Conservation (phyloP, 2,888 invertebrate genomes). For the Proisotoma minuta region DNA sequence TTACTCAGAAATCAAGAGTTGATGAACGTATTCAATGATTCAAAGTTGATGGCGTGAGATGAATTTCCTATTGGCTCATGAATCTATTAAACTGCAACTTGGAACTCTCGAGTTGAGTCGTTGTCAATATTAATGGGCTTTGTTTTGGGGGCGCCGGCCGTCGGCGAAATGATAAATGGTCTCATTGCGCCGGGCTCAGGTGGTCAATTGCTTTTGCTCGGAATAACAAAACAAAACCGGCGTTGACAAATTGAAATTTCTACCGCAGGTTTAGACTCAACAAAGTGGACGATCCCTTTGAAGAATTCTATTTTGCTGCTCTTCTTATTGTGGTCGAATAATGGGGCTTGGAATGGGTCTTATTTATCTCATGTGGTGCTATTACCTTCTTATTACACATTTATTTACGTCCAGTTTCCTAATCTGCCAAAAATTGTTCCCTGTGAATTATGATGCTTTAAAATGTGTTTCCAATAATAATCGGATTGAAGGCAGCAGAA, state of each 20-base stretch:
- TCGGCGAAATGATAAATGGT: conserved; percentile 47
- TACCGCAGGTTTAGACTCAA: not conserved
- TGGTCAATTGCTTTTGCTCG: conserved; percentile 46
- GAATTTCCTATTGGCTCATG: conserved; percentile 26
- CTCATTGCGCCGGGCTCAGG: conserved; percentile 46
- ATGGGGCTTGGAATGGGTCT: not conserved
- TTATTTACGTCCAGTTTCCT: not conserved
- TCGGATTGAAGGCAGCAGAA: too few species aligned
- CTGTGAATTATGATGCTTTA: not conserved
- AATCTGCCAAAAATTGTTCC: not conserved
- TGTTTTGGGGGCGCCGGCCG: conserved; percentile 5
- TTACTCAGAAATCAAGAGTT: not conserved
- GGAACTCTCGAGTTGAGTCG: not conserved
- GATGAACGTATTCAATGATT: conserved; percentile 15
- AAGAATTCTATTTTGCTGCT: too few species aligned
- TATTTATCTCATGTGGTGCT: not conserved
- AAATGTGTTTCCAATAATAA: too few species aligned
- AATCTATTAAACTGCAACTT: conserved; percentile 37
- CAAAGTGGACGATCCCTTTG: too few species aligned
- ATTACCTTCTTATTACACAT: not conserved
- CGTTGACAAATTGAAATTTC: conserved; percentile 47
- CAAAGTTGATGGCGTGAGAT: conserved; percentile 46
- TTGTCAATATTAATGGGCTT: not conserved
- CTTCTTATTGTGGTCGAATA: not conserved
- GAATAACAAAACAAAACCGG: conserved; percentile 44